Percentiles rank a stretch among this genome's conserved stretches.
Evolutionary conservation across 2,797 vertebrate species (phyloP).

Genomic region (Scyliorhinus canicula): DNA sequence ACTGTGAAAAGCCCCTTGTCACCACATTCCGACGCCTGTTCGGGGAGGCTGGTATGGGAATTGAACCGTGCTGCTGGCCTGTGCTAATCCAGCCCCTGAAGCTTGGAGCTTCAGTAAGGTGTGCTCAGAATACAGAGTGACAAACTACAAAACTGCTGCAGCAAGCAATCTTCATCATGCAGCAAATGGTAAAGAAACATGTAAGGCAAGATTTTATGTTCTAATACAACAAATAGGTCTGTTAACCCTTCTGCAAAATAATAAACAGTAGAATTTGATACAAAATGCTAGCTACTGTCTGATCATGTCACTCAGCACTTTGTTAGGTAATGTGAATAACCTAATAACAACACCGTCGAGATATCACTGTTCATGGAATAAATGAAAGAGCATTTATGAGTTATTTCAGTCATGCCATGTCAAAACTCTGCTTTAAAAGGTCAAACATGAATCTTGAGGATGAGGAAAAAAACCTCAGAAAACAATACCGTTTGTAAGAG

Average conservation of each 20-base stretch:
- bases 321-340: not conserved
- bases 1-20: too few species aligned
- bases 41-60: too few species aligned
- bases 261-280: not conserved
- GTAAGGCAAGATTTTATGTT: not conserved
- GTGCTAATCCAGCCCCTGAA: too few species aligned
- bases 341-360: not conserved
- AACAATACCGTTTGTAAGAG: not conserved
- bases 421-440: not conserved
- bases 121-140: conserved; percentile 12
- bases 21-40: too few species aligned
- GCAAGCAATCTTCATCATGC: not conserved
- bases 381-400: not conserved
- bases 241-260: not conserved
- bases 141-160: not conserved
- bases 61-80: too few species aligned
- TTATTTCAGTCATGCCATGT: not conserved
- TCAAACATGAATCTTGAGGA: not conserved
- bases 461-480: not conserved
- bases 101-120: not conserved
- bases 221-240: not conserved
- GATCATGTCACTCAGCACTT: not conserved
- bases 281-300: not conserved
- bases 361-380: not conserved
- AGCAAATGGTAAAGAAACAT: not conserved